A percentile compares a stretch with the other conserved stretches of the same genome.
These are phyloP conservation scores for Istiophorus platypterus DNA, from an alignment of 2,113 vertebrate species.

Conservation along the genomic window DNA sequence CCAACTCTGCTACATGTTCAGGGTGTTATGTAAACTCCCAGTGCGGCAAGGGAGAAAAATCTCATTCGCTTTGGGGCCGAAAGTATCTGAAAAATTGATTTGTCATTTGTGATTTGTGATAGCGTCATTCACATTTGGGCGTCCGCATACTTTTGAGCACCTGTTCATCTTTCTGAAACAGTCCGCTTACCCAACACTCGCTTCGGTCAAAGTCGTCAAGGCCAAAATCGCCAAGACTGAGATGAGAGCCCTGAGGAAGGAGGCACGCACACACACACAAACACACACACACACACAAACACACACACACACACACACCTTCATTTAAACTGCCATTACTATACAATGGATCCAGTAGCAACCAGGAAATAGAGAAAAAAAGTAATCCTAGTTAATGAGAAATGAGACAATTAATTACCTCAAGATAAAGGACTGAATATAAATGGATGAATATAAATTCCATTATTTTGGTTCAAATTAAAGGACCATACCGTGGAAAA, in stretches of 20 bases:
- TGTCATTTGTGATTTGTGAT: not conserved
- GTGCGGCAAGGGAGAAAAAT: too few species aligned
- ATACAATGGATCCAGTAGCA: not conserved
- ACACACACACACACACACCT: not conserved
- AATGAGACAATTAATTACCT: not conserved
- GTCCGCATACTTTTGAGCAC: not conserved
- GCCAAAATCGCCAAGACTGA: constrained; percentile 44
- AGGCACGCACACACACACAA: constrained; percentile 12
- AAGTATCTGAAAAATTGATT: too few species aligned
- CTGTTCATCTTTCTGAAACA: not conserved
- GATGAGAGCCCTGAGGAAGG: constrained; percentile 65
- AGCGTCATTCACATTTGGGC: not conserved
- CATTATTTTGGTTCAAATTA: not conserved
- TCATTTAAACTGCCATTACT: not conserved
- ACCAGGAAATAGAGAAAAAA: not conserved
- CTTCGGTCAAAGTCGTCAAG: constrained; percentile 62
- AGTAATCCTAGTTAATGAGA: not conserved
- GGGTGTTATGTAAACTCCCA: too few species aligned
- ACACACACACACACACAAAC: not conserved
- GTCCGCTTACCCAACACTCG: constrained; percentile 77
- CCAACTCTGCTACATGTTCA: not conserved
- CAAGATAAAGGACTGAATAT: not conserved
- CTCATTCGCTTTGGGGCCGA: too few species aligned
- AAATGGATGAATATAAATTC: not conserved
- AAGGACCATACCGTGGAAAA: not conserved